Percentiles rank a stretch among this genome's conserved stretches.
phyloP scores from a whole-genome alignment of 2,797 vertebrate genomes.

The Peromyscus nudipes region DNA sequence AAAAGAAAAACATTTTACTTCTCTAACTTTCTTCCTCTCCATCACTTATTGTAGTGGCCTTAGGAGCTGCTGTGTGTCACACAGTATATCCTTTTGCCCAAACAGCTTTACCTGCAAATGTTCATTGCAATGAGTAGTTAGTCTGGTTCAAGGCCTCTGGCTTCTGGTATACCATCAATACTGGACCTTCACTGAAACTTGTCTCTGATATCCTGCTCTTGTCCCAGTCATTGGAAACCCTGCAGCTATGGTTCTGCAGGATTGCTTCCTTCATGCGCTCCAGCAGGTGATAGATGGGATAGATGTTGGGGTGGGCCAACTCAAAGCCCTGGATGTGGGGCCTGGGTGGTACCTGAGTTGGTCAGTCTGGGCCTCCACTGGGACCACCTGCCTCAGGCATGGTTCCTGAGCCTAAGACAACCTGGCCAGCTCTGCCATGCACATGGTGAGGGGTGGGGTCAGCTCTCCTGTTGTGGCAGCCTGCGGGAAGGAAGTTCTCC shows the following conservation, averaged over 20 bases:
- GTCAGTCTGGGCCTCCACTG: neutral
- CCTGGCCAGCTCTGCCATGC: neutral
- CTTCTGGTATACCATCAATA: neutral
- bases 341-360: neutral
- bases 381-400: neutral
- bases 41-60: neutral
- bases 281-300: too few relatives aligned
- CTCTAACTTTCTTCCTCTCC: neutral
- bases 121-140: neutral
- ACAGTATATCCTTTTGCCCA: neutral
- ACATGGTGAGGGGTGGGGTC: neutral
- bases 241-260: neutral
- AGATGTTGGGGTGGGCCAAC: neutral
- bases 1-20: neutral
- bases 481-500: neutral
- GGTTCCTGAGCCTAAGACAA: neutral
- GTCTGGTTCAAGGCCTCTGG: neutral
- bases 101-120: neutral
- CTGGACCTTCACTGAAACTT: neutral
- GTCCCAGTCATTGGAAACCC: neutral
- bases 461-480: too few relatives aligned
- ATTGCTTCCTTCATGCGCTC: too few relatives aligned
- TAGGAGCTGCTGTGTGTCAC: neutral
- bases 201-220: too few relatives aligned
- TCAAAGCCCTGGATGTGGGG: too few relatives aligned